These are phyloP conservation scores for Astur gentilis DNA, from an alignment of 2,113 vertebrate species.

Conservation along the genomic window DNA sequence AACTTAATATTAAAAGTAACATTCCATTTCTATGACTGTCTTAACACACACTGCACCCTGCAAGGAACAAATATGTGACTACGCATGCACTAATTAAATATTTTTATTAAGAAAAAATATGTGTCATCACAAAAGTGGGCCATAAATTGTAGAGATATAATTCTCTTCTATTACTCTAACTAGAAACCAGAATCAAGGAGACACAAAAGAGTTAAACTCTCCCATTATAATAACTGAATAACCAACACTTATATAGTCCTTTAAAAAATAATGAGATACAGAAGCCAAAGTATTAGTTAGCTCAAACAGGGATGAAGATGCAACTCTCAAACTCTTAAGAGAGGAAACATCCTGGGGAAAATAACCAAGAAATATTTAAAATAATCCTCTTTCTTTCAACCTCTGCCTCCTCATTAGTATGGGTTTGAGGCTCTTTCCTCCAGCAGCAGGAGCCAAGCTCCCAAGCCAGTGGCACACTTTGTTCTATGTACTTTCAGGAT, in stretches of 20 bases:
- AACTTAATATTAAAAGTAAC: background rate
- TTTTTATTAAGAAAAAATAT: background rate
- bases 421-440: constrained; percentile 19
- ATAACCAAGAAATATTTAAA: background rate
- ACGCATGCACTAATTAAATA: background rate
- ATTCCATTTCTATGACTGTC: background rate
- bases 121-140: background rate
- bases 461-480: constrained; percentile 45
- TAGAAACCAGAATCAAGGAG: background rate
- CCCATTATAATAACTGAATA: background rate
- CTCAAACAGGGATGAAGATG: background rate
- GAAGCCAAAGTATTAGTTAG: background rate
- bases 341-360: background rate
- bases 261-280: background rate
- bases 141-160: background rate
- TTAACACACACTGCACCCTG: background rate
- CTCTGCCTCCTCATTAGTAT: constrained; percentile 53
- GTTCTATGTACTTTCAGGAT: constrained; percentile 41
- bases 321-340: background rate
- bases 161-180: background rate
- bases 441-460: constrained; percentile 39
- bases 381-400: constrained; percentile 3
- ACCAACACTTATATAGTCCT: background rate
- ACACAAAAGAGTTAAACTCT: background rate
- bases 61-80: background rate